Evolutionary conservation across 2,888 invertebrate species (phyloP).

Genomic region (Bellardia bayeri): DNA sequence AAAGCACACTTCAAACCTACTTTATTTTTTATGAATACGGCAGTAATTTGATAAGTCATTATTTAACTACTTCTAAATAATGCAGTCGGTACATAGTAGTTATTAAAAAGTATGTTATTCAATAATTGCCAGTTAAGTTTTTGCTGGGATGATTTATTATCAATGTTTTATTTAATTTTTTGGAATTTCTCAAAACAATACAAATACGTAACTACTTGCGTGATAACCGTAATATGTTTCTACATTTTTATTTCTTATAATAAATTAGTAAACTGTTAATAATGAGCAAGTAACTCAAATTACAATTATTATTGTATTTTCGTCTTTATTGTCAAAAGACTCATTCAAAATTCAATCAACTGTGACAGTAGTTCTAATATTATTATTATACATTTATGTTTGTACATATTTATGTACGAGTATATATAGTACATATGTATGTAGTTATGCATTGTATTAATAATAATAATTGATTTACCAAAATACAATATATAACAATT

Average conservation of each 20-base stretch:
- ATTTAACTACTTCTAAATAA: too few relatives aligned
- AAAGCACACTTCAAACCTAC: too few relatives aligned
- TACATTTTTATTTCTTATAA: background rate
- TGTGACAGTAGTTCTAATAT: background rate
- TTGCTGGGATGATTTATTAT: too few relatives aligned
- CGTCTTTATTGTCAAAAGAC: background rate
- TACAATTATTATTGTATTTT: background rate
- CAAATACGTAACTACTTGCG: conserved; percentile 1
- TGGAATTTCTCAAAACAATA: too few relatives aligned
- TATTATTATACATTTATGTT: background rate
- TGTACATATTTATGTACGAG: background rate
- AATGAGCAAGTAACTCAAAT: background rate
- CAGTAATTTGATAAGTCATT: too few relatives aligned
- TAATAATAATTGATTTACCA: background rate
- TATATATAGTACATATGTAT: background rate
- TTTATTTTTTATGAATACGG: too few relatives aligned
- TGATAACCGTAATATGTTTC: background rate
- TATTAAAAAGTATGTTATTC: too few relatives aligned
- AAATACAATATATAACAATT: background rate
- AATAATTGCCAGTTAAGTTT: too few relatives aligned
- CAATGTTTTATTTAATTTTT: too few relatives aligned
- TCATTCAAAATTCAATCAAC: background rate
- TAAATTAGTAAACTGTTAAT: too few relatives aligned
- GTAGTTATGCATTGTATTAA: background rate
- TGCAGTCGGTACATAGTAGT: too few relatives aligned